phyloP scores from a whole-genome alignment of 2,888 invertebrate genomes.

The Metellina segmentata region DNA sequence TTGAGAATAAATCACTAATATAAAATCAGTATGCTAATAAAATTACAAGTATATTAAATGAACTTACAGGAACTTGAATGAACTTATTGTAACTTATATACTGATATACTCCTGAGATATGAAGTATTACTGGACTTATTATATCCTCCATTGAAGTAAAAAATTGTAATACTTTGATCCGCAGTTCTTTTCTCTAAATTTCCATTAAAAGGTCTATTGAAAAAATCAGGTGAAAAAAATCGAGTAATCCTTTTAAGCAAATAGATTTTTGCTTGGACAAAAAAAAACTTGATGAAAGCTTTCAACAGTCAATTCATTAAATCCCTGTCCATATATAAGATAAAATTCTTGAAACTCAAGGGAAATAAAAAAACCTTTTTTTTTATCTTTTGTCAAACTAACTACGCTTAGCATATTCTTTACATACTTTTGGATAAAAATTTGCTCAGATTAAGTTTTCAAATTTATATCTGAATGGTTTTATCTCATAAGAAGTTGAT shows the following conservation, averaged over 20 bases:
- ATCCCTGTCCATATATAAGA: neutral
- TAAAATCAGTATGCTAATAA: too few species aligned
- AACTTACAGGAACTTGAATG: too few species aligned
- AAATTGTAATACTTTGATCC: conserved; percentile 27
- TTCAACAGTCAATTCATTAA: conserved; percentile 8
- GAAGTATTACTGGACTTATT: neutral
- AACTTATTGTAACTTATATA: neutral
- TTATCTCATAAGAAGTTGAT: too few species aligned
- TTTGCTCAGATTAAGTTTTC: neutral
- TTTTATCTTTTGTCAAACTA: neutral
- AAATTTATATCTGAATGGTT: neutral
- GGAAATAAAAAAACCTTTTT: neutral
- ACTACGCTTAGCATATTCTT: neutral
- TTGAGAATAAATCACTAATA: neutral
- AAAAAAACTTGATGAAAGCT: neutral
- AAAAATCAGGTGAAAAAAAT: neutral
- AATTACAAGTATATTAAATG: too few species aligned
- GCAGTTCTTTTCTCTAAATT: neutral
- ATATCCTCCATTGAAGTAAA: neutral
- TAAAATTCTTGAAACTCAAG: neutral
- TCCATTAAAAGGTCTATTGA: neutral
- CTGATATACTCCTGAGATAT: neutral
- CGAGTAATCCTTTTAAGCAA: conserved; percentile 13
- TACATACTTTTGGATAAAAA: neutral
- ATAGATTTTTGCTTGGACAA: neutral